Percentiles rank a stretch among this genome's conserved stretches.
Conservation (phyloP, 92 coral and sea anemone species). For the Meandrina meandrites region DNA sequence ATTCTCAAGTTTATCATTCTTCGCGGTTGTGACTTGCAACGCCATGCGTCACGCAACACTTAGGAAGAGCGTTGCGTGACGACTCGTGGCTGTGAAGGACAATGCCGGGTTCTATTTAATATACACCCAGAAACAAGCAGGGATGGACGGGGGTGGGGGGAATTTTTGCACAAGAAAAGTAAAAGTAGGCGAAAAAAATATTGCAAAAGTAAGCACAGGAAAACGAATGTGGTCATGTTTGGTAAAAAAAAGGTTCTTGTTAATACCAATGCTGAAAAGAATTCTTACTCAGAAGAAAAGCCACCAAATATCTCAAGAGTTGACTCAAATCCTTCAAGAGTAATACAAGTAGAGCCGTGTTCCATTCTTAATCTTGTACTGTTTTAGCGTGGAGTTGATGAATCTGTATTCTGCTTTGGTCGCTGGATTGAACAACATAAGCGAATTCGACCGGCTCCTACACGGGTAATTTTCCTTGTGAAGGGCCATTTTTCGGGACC, state of each 20-base stretch:
- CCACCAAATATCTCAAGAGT: too few relatives aligned
- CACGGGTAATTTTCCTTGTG: conserved; percentile 92
- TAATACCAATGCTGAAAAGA: too few relatives aligned
- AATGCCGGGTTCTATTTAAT: too few relatives aligned
- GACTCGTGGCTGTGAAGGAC: not conserved
- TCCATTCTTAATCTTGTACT: conserved; percentile 72
- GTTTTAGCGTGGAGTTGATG: conserved; percentile 55
- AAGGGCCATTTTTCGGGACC: conserved; percentile 81
- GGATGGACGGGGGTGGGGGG: too few relatives aligned
- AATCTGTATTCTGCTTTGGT: conserved; percentile 75
- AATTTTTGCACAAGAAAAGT: too few relatives aligned
- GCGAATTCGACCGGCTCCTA: conserved; percentile 73
- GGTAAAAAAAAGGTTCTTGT: too few relatives aligned
- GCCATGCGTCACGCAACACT: not conserved
- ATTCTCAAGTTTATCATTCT: not conserved
- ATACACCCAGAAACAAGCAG: too few relatives aligned
- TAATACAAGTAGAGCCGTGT: conserved; percentile 79
- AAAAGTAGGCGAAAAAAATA: too few relatives aligned
- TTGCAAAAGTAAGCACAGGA: too few relatives aligned
- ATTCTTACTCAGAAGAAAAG: too few relatives aligned
- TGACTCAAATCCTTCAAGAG: conserved; percentile 41
- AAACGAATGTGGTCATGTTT: too few relatives aligned
- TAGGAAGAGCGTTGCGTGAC: not conserved
- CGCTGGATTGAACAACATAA: conserved; percentile 82
- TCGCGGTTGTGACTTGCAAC: not conserved